Base-by-base conservation (phyloP, 2,888 invertebrate genomes). In the Dorcus hopei region DNA sequence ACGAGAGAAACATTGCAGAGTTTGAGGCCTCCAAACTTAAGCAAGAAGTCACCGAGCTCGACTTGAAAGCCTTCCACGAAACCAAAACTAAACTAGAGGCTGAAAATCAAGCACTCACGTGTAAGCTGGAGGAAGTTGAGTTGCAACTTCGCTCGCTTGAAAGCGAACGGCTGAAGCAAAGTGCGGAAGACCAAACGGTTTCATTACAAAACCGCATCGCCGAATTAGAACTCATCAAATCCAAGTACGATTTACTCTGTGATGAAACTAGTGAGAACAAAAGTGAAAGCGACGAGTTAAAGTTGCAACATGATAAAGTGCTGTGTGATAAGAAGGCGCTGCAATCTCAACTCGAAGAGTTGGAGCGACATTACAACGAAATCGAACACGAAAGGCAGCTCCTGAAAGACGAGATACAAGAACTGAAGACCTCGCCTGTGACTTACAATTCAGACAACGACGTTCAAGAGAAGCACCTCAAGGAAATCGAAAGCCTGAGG, bases 331-430 rank as follows among this genome's bases (percentile, higher is more conserved):
- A 71, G 52, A 66, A 67, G 52, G 68, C 66, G 40, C 55, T 70
- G 8, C 71, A 74, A 64, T 60, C 52, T 2, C 73, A 76, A 59
- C 64, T 77, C 47, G 56, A 39, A 8, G 75, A 76, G 54, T 49
- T 74, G 14, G 77, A 78, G 57, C 61, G 69, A 19, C 75, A 76
- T 23, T 73, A 73, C 41, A 72, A 61, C 47, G 77, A 77, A 57
- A 57, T 77, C 8, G 40, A 66, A 42, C 74, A 76, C 64, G 78
- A 78, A 57, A 74, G 72, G 47, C 76, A 77, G 57, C 65, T 78
- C 3, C 64, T 77, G 3, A 69, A 71, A 40, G 78, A 78, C 55
- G 77, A 78, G 65, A 67, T 78, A 9, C 72, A 76, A 51, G 78
- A 78, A 62, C 61, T 78, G 33, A 78, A 77, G 63, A 76, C 70